Base-by-base conservation (phyloP, 2,797 vertebrate species). In the Bothrops alternatus region DNA sequence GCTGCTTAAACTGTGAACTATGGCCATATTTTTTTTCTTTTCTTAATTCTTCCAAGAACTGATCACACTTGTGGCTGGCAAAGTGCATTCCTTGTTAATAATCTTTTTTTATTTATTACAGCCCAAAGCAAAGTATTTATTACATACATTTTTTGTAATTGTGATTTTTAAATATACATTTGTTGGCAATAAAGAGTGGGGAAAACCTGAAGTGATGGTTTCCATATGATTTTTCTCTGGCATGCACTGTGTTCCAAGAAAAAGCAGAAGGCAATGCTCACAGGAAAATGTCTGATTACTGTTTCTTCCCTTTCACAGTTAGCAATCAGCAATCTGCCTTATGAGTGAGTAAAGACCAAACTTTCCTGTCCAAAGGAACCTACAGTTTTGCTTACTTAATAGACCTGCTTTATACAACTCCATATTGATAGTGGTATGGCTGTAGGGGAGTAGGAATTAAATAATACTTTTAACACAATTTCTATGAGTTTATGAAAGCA, bases 41-140 rank as follows among this genome's bases (percentile, higher is more conserved):
- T 94, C 92, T 96, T 93, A 95, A 96, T 87, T 95, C 97, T 98
- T 96, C 97, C 88, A 93, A 93, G 94, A 95, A 96, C 93, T 96
- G 93, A 95, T 97, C 96, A 97, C 97, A 97, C 96, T 98, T 97
- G 97, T 97, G 98, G 98, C 97, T 98, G 97, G 97, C 96, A 96
- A 98, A 98, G 97, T 98, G 97, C 98, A 98, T 98, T 98, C 97
- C 97, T 98, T 98, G 96, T 98, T 98, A 97, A 96, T 97, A 97
- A 93, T 97, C 96, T 98, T 96, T 98, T 96, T 96, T 99, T 98
- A 99, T 98, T 99, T 99, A 99, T 99, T 99, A 98, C 98, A 98
- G 98, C 97, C 98, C 97, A 98, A 98, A 98, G 97, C 98, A 97
- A 97, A 98, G 98, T 99, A 99, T 99, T 99, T 99, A 98, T 98